Percentiles rank a stretch among this genome's conserved stretches.
Conservation (phyloP, 2,113 vertebrate genomes). For the Onychorhynchus coronatus region DNA sequence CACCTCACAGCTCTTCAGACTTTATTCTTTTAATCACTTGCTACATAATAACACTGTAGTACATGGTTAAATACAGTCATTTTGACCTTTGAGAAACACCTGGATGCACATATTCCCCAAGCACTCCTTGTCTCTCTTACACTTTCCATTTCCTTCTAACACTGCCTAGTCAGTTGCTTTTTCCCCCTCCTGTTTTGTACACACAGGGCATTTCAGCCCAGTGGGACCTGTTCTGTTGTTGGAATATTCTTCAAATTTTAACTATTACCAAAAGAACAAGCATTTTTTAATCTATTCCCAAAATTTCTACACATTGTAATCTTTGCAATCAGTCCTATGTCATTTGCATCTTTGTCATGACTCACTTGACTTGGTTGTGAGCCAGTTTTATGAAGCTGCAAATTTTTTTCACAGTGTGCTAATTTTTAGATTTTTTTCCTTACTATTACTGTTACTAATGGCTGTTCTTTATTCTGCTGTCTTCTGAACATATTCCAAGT, state of each 20-base stretch:
- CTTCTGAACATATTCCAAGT: not conserved
- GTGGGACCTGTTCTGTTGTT: not conserved
- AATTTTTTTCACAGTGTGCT: not conserved
- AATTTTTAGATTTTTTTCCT: not conserved
- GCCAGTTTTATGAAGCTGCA: not conserved
- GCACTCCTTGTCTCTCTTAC: not conserved
- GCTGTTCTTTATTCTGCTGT: not conserved
- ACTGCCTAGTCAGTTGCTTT: not conserved
- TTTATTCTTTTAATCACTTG: conserved; percentile 53
- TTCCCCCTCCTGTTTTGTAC: not conserved
- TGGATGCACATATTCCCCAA: not conserved
- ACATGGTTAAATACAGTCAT: not conserved
- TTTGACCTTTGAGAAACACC: not conserved
- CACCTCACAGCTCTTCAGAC: conserved; percentile 7
- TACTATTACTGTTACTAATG: not conserved
- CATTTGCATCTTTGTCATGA: not conserved
- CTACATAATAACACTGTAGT: not conserved
- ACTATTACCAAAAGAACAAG: not conserved
- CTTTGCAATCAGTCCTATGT: not conserved
- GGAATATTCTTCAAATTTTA: not conserved
- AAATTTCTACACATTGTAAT: not conserved
- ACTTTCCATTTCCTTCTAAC: not conserved
- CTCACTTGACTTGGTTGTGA: not conserved
- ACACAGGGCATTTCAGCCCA: not conserved
- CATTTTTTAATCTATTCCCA: not conserved